Conservation (phyloP, 2,113 vertebrate genomes). For the Balaeniceps rex region DNA sequence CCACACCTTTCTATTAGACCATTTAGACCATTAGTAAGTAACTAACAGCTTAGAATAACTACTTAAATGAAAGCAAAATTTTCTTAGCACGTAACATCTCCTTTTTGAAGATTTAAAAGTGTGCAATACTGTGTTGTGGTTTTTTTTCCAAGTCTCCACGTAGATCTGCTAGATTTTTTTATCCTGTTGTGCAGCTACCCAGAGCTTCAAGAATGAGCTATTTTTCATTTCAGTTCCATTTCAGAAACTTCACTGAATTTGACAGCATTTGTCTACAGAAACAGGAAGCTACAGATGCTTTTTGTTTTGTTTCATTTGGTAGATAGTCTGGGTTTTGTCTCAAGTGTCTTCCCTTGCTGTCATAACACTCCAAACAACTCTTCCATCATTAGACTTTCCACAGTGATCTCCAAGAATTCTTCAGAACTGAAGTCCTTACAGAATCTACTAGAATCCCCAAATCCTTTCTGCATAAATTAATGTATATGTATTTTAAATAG, state of each 20-base stretch:
- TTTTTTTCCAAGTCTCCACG: neutral
- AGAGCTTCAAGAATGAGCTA: neutral
- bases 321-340: constrained; percentile 13
- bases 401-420: neutral
- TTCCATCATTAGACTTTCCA: constrained; percentile 9
- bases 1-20: neutral
- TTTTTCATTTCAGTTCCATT: neutral
- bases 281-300: neutral
- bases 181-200: neutral
- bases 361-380: neutral
- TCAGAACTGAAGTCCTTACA: neutral
- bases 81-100: neutral
- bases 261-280: neutral
- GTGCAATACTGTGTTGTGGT: neutral
- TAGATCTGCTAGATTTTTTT: neutral
- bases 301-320: neutral
- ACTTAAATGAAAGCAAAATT: neutral
- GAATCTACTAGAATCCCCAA: neutral
- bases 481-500: neutral
- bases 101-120: neutral
- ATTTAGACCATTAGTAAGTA: neutral
- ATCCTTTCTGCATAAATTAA: neutral
- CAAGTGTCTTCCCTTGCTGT: neutral
- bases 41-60: neutral
- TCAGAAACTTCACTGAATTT: neutral